Evolutionary conservation across 64 coral and sea anemone species (phyloP), one percentile per base, ranked within the genome.

Genomic region (Stylophora pistillata): DNA sequence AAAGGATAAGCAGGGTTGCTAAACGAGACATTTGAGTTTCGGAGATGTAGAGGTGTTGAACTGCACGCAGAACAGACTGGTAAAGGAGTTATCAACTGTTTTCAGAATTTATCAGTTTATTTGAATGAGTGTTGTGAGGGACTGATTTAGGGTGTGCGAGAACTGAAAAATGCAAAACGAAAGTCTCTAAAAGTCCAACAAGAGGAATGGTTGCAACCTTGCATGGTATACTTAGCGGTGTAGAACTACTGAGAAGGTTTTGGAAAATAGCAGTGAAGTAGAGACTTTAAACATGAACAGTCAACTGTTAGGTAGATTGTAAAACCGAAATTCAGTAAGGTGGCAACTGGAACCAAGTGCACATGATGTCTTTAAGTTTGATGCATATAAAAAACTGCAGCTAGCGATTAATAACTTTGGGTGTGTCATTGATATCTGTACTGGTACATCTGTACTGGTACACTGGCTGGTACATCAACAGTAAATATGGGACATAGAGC

Each of bases 1-100:
- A 74, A 86, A 88, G 58, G 89, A 91, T 71, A 74, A 91, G 47
- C 77, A 95, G 88, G 87, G 76, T 9, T 78, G 88, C 41, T 69
- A 59, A 18, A 88, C 84, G 34, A 80, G 89, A 74, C 21, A 85
- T 78, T 58, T 85, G 85, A 58, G 88, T 79, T 58, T 21, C 61
- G 2, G 74, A 56, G 61, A 88, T 61, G 91, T 32, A 71, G 25
- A 12, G 72, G 77, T n/a, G 91, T 95, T 32, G 68, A 95, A 11
- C 85, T 81, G 11, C 64, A 88, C 56, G 87, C 85, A 4, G 54
- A 76, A 52, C 56, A 71, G 16, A 55, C 87, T 14, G 82, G 85
- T 33, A 58, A 91, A 62, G 73, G 52, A n/a, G 73, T 76, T 3
- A 1, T 9, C 0, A 12, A n/a, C 4, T 52, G 18, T 76, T 76